Evolutionary conservation across 2,888 invertebrate genomes (phyloP).

Genomic region (Drosophila bunnanda): DNA sequence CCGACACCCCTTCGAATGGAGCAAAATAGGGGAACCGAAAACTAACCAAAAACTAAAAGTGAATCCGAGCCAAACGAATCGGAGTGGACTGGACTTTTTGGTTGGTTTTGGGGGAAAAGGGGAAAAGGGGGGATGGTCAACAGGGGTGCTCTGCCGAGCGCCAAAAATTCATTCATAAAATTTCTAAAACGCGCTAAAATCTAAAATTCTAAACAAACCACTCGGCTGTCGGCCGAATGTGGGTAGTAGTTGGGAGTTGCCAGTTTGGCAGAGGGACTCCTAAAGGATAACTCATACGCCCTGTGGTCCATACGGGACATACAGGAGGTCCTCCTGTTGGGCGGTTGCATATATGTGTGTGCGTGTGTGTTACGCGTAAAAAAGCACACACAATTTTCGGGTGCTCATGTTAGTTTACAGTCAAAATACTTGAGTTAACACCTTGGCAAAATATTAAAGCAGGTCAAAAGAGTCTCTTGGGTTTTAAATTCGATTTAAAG

Average conservation of each 20-base stretch:
- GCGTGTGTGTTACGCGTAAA: constrained; percentile 33
- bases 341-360: neutral
- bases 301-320: constrained; percentile 14
- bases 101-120: neutral
- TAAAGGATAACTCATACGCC: constrained; percentile 35
- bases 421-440: neutral
- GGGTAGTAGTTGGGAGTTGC: constrained; percentile 11
- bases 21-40: constrained; percentile 54
- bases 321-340: neutral
- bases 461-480: no score
- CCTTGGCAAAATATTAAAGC: neutral
- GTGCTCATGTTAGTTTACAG: constrained; percentile 8
- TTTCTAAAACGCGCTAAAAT: constrained; percentile 83
- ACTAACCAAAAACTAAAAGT: constrained; percentile 78
- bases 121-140: neutral
- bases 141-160: constrained; percentile 50
- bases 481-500: neutral
- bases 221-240: constrained; percentile 39
- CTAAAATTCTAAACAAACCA: constrained; percentile 83
- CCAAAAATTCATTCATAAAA: constrained; percentile 83
- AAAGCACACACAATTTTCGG: constrained; percentile 23
- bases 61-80: constrained; percentile 53
- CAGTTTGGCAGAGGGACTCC: constrained; percentile 18
- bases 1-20: constrained; percentile 17
- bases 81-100: constrained; percentile 20